phyloP scores from a whole-genome alignment of 2,797 vertebrate species.

The Buphagus erythrorhynchus region DNA sequence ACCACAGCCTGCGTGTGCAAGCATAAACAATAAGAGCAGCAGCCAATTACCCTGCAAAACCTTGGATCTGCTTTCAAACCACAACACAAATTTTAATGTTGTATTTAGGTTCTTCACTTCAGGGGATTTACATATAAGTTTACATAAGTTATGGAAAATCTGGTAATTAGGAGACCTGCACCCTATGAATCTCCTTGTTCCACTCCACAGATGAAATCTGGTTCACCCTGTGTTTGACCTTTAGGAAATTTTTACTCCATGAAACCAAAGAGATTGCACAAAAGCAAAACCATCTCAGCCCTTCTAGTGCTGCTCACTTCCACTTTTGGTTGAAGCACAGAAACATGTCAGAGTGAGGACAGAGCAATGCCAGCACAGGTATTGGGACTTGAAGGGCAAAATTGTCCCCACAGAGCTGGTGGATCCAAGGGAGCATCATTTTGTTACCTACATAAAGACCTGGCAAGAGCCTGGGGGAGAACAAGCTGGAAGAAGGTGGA shows the following conservation, averaged over 20 bases:
- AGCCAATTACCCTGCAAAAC: neutral
- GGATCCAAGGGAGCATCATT: neutral
- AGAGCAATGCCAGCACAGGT: neutral
- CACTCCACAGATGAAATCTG: neutral
- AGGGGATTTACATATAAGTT: neutral
- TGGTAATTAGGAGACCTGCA: neutral
- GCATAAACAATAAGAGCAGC: neutral
- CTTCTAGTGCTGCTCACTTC: neutral
- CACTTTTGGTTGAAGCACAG: neutral
- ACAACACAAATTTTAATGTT: neutral
- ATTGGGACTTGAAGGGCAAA: neutral
- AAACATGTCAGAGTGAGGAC: neutral
- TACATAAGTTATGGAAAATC: neutral
- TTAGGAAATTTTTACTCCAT: neutral
- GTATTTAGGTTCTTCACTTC: neutral
- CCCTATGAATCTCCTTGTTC: neutral
- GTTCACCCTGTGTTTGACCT: neutral
- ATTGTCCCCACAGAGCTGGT: neutral
- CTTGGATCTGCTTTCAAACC: conserved; percentile 1
- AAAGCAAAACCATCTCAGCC: neutral
- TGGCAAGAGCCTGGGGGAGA: neutral
- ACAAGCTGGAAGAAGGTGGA: neutral
- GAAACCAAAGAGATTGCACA: neutral
- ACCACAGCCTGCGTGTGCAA: neutral
- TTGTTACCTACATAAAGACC: neutral